phyloP scores from a whole-genome alignment of 1,140 invertebrate species.

The Amphibalanus amphitrite region DNA sequence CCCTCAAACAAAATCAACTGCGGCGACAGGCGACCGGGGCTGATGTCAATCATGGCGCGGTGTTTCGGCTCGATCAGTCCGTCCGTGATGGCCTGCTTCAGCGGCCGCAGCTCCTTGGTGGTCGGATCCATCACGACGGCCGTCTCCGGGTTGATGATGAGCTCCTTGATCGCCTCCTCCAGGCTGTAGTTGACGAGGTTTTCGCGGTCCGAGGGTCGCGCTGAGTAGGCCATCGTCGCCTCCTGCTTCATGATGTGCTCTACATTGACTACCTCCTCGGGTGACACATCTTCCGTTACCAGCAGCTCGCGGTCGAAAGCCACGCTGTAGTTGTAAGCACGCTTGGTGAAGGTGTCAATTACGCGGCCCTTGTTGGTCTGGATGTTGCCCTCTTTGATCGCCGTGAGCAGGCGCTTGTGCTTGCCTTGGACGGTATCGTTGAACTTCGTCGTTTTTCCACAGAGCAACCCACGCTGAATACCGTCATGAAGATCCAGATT shows the following conservation, averaged over 20 bases:
- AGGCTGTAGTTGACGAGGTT: slow-evolving; percentile 45
- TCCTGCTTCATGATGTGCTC: slow-evolving; percentile 20
- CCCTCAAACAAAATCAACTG: slow-evolving; percentile 55
- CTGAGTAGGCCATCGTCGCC: slow-evolving; percentile 11
- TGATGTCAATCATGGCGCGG: slow-evolving; percentile 45
- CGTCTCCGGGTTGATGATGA: slow-evolving; percentile 53
- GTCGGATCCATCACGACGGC: slow-evolving; percentile 59
- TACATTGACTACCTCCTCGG: slow-evolving; percentile 29
- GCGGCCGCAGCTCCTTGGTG: slow-evolving; percentile 48
- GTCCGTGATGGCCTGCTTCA: slow-evolving; percentile 49
- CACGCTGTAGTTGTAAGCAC: slow-evolving; percentile 47
- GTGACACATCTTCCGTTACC: slow-evolving; percentile 45
- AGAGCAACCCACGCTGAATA: slow-evolving; percentile 49
- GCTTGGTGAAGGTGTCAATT: slow-evolving; percentile 55
- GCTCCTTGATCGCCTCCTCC: slow-evolving; percentile 55
- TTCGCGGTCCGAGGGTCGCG: slow-evolving; percentile 30
- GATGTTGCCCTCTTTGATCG: slow-evolving; percentile 61
- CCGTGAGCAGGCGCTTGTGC: slow-evolving; percentile 48
- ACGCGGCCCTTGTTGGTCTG: slow-evolving; percentile 55
- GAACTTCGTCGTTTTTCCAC: slow-evolving; percentile 53
- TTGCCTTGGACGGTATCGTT: slow-evolving; percentile 53
- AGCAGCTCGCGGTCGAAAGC: slow-evolving; percentile 49
- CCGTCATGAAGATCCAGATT: slow-evolving; percentile 50
- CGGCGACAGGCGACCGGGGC: slow-evolving; percentile 41
- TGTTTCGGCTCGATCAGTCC: slow-evolving; percentile 47